These are phyloP conservation scores for Gallinago stenura DNA, from an alignment of 2,797 vertebrate genomes.

Conservation along the genomic window DNA sequence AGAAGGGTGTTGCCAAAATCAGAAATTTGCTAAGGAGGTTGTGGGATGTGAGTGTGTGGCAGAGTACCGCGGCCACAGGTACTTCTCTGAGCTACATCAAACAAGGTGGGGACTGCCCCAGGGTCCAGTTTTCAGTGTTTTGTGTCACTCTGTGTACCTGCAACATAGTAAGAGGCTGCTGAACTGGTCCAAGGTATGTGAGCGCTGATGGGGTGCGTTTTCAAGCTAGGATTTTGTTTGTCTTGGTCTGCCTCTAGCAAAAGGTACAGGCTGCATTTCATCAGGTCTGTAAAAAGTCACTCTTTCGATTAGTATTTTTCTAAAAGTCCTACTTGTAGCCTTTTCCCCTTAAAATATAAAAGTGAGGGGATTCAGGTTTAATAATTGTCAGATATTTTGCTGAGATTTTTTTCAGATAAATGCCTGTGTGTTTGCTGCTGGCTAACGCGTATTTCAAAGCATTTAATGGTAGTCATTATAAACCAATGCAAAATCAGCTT, in stretches of 20 bases:
- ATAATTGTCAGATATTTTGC: background rate
- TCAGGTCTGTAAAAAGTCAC: background rate
- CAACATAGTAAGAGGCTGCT: background rate
- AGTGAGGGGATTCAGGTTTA: background rate
- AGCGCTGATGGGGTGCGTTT: accelerated
- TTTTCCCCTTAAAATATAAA: background rate
- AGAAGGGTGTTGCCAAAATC: background rate
- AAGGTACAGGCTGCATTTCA: background rate
- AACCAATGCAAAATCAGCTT: background rate
- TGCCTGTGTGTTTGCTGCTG: background rate
- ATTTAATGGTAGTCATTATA: background rate
- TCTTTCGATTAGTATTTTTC: background rate
- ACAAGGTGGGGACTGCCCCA: background rate
- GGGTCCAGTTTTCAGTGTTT: background rate
- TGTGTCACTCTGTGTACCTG: background rate
- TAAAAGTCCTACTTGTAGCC: background rate
- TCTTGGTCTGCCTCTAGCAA: background rate
- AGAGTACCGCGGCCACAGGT: accelerated
- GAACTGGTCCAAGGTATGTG: background rate
- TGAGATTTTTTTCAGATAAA: background rate
- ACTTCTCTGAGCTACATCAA: background rate
- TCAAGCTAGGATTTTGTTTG: background rate
- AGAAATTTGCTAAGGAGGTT: background rate
- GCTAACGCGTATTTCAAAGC: background rate
- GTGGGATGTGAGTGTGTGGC: background rate